A percentile compares a stretch with the other conserved stretches of the same genome.
Conservation (phyloP, 1,140 invertebrate genomes). For the Hyles vespertilio region DNA sequence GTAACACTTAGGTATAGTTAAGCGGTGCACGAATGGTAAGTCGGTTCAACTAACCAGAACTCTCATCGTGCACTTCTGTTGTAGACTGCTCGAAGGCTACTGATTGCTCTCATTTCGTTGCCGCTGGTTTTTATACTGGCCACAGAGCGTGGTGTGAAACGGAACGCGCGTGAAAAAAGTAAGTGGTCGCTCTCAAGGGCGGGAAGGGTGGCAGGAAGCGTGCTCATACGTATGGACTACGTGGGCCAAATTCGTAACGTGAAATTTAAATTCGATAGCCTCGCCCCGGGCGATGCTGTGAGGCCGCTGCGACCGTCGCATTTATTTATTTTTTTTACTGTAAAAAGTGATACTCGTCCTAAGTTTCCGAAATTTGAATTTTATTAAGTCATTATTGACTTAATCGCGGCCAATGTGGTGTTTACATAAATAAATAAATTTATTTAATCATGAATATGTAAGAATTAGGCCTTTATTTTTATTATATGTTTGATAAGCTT, state of each 20-base stretch:
- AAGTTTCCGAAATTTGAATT: too few relatives aligned
- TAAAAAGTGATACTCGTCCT: too few relatives aligned
- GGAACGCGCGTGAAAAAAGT: conserved; percentile 67
- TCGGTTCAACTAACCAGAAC: conserved; percentile 61
- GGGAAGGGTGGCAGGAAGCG: conserved; percentile 27
- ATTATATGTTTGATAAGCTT: too few relatives aligned
- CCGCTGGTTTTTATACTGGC: conserved; percentile 57
- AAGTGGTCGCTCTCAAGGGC: conserved; percentile 67
- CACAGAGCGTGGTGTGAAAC: conserved; percentile 49
- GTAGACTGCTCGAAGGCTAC: conserved; percentile 72
- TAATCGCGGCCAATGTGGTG: too few relatives aligned
- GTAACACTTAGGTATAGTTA: conserved; percentile 9
- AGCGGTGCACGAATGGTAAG: conserved; percentile 1
- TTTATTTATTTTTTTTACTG: too few relatives aligned
- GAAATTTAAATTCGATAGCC: too few relatives aligned
- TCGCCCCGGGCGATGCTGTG: too few relatives aligned
- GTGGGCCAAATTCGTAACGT: conserved; percentile 4
- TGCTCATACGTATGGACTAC: conserved; percentile 18
- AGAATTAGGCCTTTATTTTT: too few relatives aligned
- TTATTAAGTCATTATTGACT: too few relatives aligned
- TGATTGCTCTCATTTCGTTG: conserved; percentile 66
- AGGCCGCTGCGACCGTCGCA: too few relatives aligned
- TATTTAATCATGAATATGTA: too few relatives aligned
- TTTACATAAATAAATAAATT: too few relatives aligned
- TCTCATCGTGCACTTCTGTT: conserved; percentile 73